Percentiles rank a stretch among this genome's conserved stretches.
Evolutionary conservation across 2,888 invertebrate species (phyloP).

Genomic region (Biston betularia): DNA sequence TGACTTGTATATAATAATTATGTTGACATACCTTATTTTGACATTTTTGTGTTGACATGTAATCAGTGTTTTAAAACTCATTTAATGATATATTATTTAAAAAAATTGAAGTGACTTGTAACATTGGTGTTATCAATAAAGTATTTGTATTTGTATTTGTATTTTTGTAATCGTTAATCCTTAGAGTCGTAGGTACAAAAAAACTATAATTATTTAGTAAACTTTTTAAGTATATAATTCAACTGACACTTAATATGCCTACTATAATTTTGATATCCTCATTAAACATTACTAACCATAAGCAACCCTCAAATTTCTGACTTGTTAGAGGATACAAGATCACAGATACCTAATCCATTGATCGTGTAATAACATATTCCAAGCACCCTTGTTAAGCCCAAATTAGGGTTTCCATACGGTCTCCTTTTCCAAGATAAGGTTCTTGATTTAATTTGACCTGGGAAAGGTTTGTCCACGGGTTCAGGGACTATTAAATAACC

Average conservation of each 20-base stretch:
- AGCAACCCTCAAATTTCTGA: slow-evolving; percentile 47
- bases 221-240: not conserved
- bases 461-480: slow-evolving; percentile 14
- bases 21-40: too few relatives aligned
- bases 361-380: slow-evolving; percentile 78
- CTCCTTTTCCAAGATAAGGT: slow-evolving; percentile 48
- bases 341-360: slow-evolving; percentile 65
- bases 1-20: too few relatives aligned
- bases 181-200: too few relatives aligned
- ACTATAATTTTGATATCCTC: slow-evolving; percentile 30
- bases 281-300: slow-evolving; percentile 40
- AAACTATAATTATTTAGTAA: too few relatives aligned
- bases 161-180: too few relatives aligned
- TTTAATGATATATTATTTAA: too few relatives aligned
- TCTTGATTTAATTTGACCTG: slow-evolving; percentile 41
- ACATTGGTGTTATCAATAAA: too few relatives aligned
- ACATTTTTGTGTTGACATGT: too few relatives aligned
- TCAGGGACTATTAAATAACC: slow-evolving; percentile 5
- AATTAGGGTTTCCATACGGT: slow-evolving; percentile 44
- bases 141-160: too few relatives aligned
- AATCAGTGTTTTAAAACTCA: too few relatives aligned
- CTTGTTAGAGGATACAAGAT: slow-evolving; percentile 50
- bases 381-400: slow-evolving; percentile 79
- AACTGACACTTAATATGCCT: not conserved
- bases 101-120: too few relatives aligned